Evolutionary conservation across 2,888 invertebrate species (phyloP), one percentile per base, ranked within the genome.

Genomic region (Pheosia tremula): DNA sequence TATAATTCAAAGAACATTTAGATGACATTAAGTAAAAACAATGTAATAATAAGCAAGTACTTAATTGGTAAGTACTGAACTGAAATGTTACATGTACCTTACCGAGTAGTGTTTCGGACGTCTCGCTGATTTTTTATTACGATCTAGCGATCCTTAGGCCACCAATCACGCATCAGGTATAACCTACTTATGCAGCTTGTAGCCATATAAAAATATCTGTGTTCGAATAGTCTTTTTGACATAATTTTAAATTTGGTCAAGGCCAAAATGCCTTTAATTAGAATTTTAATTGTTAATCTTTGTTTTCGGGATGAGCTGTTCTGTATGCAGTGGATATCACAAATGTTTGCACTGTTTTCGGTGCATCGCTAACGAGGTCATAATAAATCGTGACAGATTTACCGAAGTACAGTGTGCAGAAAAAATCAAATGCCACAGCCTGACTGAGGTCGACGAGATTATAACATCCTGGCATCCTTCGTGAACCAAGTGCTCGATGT

Each of bases 291-390:
- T 47, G 47, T 47, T n/a, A 47, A 47, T n/a, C 47, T n/a, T 5
- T n/a, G 11, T 5, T 47, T 47, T 47, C n/a, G 5, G 47, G 47
- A 47, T 47, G 47, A 47, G 47, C 47, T 5, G 47, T n/a, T 41
- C 47, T n/a, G 50, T 49, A 49, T 13, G 10, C 24, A 24, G 24
- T 13, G 4, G 53, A 38, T 53, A 37, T 53, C 53, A 24, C 13
- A 55, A n/a, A 39, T 55, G 7, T 55, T 55, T 55, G 55, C 55
- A n/a, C 55, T 39, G 8, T 52, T 11, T 5, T 53, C 13, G 39
- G 55, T 55, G 55, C 55, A 55, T 55, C 39, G 38, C 13, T 39
- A 55, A 55, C 39, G 55, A 55, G 55, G 55, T 55, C 55, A 55
- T 3, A 36, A 13, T 13, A 24, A 13, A 24, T 24, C 13, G 50